phyloP scores from a whole-genome alignment of 2,797 vertebrate species.

The Enteromius fasciolatus region DNA sequence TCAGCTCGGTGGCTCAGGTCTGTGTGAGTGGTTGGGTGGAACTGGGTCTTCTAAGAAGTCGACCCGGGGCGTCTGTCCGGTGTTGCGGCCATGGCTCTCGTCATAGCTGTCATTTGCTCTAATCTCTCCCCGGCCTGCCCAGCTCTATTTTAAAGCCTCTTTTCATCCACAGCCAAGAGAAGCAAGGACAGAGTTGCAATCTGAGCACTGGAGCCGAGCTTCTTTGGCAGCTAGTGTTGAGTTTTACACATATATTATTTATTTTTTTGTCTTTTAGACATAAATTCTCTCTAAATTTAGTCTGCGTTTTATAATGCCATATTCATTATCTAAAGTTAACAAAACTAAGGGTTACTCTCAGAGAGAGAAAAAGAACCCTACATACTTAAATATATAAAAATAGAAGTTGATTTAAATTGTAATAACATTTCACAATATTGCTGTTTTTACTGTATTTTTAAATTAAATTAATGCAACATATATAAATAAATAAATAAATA shows the following conservation, averaged over 20 bases:
- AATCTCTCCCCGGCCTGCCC: slow-evolving; percentile 69
- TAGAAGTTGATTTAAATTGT: neutral
- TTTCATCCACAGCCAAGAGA: slow-evolving; percentile 71
- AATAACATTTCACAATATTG: neutral
- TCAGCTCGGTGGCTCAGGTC: slow-evolving; percentile 41
- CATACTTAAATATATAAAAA: neutral
- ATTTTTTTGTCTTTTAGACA: neutral
- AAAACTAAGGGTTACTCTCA: neutral
- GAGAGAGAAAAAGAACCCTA: neutral
- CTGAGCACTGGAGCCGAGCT: slow-evolving; percentile 11
- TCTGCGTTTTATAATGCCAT: neutral
- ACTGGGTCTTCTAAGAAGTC: slow-evolving; percentile 40
- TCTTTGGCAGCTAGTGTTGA: neutral
- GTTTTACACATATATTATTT: neutral
- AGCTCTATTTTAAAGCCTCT: slow-evolving; percentile 63
- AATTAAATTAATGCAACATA: neutral
- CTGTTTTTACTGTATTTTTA: neutral
- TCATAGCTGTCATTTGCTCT: slow-evolving; percentile 73
- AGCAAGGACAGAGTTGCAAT: slow-evolving; percentile 40
- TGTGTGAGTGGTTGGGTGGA: slow-evolving; percentile 61
- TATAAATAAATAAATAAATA: neutral
- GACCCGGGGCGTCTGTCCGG: slow-evolving; percentile 33
- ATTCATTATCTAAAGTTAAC: neutral
- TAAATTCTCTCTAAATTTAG: neutral
- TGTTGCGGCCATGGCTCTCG: slow-evolving; percentile 47